These are phyloP conservation scores for Pangasius larnaudii DNA, from an alignment of 2,797 vertebrate genomes.

Conservation along the genomic window DNA sequence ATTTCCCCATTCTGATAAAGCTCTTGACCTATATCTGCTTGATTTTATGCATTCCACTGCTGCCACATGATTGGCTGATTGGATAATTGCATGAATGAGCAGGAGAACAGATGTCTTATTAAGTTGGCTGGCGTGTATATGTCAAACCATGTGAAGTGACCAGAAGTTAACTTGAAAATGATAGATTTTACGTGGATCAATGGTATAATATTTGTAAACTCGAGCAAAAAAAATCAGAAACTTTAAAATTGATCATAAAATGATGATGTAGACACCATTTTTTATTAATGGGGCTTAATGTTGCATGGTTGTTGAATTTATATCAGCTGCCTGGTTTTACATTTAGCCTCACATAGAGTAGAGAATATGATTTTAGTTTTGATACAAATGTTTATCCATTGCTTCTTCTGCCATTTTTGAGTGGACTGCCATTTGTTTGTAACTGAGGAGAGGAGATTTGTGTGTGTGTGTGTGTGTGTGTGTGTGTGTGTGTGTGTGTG, in stretches of 20 bases:
- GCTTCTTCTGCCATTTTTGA: not conserved
- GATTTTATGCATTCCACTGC: not conserved
- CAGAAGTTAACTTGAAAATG: too few species aligned
- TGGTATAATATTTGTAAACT: too few species aligned
- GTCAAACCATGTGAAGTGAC: too few species aligned
- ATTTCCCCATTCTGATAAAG: not conserved
- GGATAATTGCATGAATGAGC: not conserved
- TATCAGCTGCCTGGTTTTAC: not conserved
- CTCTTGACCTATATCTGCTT: not conserved
- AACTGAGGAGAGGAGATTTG: conserved; percentile 1
- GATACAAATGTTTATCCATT: not conserved
- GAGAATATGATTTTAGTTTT: not conserved
- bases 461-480: conserved; percentile 27
- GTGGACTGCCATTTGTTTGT: not conserved
- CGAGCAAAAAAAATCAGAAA: too few species aligned
- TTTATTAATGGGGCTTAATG: too few species aligned
- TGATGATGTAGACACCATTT: too few species aligned
- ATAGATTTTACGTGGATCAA: too few species aligned
- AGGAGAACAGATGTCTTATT: not conserved
- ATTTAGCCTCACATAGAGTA: not conserved
- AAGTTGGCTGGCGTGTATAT: too few species aligned
- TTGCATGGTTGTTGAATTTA: not conserved
- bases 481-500: conserved; percentile 32
- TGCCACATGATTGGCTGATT: not conserved
- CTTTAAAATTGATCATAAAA: too few species aligned